phyloP scores from a whole-genome alignment of 2,113 vertebrate genomes.

The Strix aluco region DNA sequence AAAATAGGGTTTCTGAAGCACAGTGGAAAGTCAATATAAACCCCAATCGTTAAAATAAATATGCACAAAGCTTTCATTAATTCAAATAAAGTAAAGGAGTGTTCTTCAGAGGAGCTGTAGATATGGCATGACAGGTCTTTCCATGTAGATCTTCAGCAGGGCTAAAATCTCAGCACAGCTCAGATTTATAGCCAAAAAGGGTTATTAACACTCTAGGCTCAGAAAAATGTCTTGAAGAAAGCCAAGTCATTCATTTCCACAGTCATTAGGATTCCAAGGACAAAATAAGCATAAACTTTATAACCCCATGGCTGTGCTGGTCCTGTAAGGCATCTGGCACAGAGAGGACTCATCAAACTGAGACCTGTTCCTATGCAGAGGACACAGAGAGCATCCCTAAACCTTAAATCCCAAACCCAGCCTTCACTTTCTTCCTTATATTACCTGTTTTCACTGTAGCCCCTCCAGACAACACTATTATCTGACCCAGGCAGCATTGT shows the following conservation, averaged over 20 bases:
- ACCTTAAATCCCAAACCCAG: not conserved
- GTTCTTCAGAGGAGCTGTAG: not conserved
- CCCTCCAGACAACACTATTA: not conserved
- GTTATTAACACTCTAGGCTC: not conserved
- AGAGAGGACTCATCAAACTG: rapidly evolving
- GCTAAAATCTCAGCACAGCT: not conserved
- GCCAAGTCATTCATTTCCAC: not conserved
- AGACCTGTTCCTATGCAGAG: not conserved
- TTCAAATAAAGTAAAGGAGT: not conserved
- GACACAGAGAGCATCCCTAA: not conserved
- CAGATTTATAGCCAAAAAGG: not conserved
- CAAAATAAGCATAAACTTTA: not conserved
- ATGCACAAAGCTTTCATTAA: not conserved
- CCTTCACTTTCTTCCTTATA: not conserved
- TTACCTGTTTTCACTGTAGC: not conserved
- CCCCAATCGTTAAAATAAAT: not conserved
- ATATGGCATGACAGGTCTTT: not conserved
- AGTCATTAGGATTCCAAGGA: not conserved
- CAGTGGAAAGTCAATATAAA: not conserved
- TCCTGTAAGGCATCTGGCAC: not conserved
- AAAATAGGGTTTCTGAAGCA: not conserved
- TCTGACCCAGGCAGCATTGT: not conserved
- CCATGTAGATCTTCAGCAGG: not conserved
- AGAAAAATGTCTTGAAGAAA: not conserved
- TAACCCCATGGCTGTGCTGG: not conserved